These are phyloP conservation scores for Trachemys scripta DNA, from an alignment of 2,113 vertebrate species.

Conservation along the genomic window DNA sequence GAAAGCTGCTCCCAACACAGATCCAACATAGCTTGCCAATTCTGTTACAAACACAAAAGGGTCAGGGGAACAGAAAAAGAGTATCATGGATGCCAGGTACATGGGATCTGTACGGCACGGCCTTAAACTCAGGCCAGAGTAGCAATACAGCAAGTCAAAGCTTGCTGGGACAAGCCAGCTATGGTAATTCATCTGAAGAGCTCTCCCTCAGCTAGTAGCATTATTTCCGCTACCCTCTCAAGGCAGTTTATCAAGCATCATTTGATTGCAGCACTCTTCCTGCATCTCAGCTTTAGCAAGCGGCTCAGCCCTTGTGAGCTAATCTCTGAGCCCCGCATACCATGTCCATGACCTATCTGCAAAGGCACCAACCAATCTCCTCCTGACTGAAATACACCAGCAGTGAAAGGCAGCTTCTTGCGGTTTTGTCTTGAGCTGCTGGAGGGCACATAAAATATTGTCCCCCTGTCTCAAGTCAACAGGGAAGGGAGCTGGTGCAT, in stretches of 20 bases:
- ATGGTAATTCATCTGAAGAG: neutral
- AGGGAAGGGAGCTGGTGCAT: neutral
- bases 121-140: neutral
- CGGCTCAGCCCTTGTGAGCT: constrained; percentile 21
- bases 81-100: neutral
- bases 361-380: constrained; percentile 23
- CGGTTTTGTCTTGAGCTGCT: constrained; percentile 24
- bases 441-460: neutral
- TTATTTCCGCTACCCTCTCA: neutral
- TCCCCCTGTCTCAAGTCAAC: neutral
- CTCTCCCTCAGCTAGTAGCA: neutral
- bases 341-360: constrained; percentile 28
- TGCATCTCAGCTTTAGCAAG: constrained; percentile 11
- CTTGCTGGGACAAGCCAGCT: neutral
- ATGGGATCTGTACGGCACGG: neutral
- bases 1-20: neutral
- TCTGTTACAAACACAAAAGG: neutral
- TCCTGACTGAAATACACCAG: constrained; percentile 33
- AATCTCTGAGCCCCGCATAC: constrained; percentile 44
- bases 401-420: constrained; percentile 10
- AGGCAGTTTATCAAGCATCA: neutral
- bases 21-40: neutral
- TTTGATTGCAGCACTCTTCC: constrained; percentile 11
- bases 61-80: neutral
- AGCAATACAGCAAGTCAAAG: neutral